Evolutionary conservation across 2,113 vertebrate species (phyloP), one percentile per base, ranked within the genome.

Genomic region (Lagopus leucura): DNA sequence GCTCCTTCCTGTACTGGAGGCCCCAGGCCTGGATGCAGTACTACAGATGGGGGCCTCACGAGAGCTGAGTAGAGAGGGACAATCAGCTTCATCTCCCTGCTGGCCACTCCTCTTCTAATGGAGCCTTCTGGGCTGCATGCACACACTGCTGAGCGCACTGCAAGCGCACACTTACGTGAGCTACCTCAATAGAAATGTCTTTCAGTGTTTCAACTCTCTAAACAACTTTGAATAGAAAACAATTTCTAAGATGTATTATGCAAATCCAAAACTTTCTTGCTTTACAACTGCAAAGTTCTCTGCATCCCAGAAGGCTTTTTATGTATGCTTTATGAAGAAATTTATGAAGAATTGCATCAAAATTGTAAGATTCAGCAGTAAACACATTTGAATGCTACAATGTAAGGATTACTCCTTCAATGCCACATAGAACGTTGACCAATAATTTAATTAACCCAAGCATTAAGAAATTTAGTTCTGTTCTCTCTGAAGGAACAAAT

Each of bases 281-380:
- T 95, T 94, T 90, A 79, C 88, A 92, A 67, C 9, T 95, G 61
- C 45, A 93, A 98, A 97, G 92, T 95, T 96, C 93, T 95, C 36
- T 65, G 21, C 76, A 78, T 88, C 86, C 90, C 96, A 82, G 63
- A 89, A 92, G 93, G 67, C 14, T 89, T 93, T 92, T 71, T 88
- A 85, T 86, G 83, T 71, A 95, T 38, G 38, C 38, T 38, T 38
- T 38, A 38, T 38, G 38, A 38, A 38, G 38, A 38, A 38, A 38
- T 38, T 38, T 38, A 38, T 69, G 70, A 92, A 75, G 72, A 92
- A 89, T 94, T 67, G 72, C 73, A 93, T 94, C 95, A 47, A 42
- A 43, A 90, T 60, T 45, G 42, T 80, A 75, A 90, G 80, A 48
- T 42, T 69, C 22, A 84, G 70, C 86, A 91, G 24, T 27, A 76